Base-by-base conservation (phyloP, 2,797 vertebrate species). In the Pempheris klunzingeri region DNA sequence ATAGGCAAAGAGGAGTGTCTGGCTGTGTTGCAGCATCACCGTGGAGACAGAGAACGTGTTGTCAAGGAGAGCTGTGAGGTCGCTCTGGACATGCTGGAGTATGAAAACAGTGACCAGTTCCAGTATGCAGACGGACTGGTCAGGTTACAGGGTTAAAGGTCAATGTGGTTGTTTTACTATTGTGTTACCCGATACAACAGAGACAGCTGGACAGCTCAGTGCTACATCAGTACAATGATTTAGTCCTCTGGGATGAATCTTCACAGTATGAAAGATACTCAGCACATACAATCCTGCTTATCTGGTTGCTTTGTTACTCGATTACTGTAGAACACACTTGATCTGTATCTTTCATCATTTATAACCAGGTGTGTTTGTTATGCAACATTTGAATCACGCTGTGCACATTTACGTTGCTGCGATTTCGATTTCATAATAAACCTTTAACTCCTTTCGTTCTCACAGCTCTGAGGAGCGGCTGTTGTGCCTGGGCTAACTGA, bases 51-150 rank as follows among this genome's bases (percentile, higher is more conserved):
- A 1, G 97, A 99, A 82, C 96, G 94, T 0, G 96, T 99, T 26
- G 98, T 99, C 57, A 96, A 98, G 2, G 98, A 99, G 92, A 99
- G 98, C 90, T 99, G 98, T 9, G 95, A 96, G 87, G 98, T 99
- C 39, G 98, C 98, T 0, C 86, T 99, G 82, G 98, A 99, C 90
- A 96, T 99, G 97, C 94, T 97, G 2, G 93, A 96, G 70, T 94
- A 99, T 0, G 96, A 97, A 87, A 95, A 92, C n/a, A 81, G 95
- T 3, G 0, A 76, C 0, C 92, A 96, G 84, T 98, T 99, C 86
- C 98, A 99, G 90, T 99, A 99, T 0, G 98, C 98, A 0, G 95
- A 99, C 0, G 95, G 94, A 38, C 93, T 98, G 28, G 85, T 93
- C 84, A 88, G 91, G 67, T 86, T 97, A 71, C 91, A 95, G 78